A percentile compares a stretch with the other conserved stretches of the same genome.
Evolutionary conservation across 2,113 vertebrate genomes (phyloP).

Genomic region (Lophura nycthemera): DNA sequence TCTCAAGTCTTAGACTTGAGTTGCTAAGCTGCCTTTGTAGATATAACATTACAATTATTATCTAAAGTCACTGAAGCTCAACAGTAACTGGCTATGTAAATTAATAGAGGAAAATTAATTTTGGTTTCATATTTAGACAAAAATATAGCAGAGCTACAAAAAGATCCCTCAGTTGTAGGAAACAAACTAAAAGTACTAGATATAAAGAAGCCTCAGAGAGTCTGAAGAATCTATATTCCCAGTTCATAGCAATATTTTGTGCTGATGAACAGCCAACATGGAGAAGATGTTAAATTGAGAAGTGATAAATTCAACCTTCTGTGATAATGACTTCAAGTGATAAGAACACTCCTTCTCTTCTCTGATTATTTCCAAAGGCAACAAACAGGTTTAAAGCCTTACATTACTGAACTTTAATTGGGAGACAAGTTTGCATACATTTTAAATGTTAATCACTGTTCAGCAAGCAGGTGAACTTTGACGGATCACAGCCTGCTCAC

Average conservation of each 20-base stretch:
- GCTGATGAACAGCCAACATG: neutral
- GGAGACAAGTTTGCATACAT: conserved; percentile 66
- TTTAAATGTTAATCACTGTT: conserved; percentile 77
- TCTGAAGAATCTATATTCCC: neutral
- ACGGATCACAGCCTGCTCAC: conserved; percentile 48
- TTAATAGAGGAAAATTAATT: neutral
- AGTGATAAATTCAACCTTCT: conserved; percentile 50
- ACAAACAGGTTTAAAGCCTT: conserved; percentile 73
- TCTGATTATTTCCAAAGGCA: conserved; percentile 73
- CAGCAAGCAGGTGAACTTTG: conserved; percentile 39
- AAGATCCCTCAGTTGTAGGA: neutral
- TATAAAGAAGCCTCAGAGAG: neutral
- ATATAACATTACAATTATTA: neutral
- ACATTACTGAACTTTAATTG: conserved; percentile 77
- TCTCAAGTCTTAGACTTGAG: neutral
- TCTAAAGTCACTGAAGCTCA: neutral
- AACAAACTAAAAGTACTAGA: neutral
- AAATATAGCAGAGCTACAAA: neutral
- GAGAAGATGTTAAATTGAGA: neutral
- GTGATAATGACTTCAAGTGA: conserved; percentile 60
- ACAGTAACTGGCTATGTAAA: neutral
- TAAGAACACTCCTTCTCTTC: conserved; percentile 58
- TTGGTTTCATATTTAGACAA: neutral
- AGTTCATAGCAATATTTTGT: neutral
- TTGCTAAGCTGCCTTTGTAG: neutral